These are phyloP conservation scores for Muscicapa striata DNA, from an alignment of 2,797 vertebrate genomes.

Conservation along the genomic window DNA sequence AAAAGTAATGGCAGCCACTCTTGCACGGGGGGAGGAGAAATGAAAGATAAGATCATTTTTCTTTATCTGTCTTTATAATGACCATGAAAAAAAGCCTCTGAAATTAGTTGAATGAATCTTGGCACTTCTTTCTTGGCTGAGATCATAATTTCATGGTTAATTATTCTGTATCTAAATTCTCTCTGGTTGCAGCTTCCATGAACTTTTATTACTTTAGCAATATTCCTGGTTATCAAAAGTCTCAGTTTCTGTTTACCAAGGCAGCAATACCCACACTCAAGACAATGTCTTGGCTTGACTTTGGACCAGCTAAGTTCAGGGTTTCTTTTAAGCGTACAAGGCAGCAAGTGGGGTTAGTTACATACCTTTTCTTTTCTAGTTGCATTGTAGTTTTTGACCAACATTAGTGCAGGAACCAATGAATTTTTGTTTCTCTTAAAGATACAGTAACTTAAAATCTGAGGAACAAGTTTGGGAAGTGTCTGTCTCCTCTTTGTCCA, in stretches of 20 bases:
- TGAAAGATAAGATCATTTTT: constrained; percentile 4
- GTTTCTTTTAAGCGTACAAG: background rate
- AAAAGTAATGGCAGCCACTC: constrained; percentile 3
- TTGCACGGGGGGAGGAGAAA: constrained; percentile 21
- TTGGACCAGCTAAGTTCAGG: background rate
- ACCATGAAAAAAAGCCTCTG: constrained; percentile 17
- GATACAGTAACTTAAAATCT: background rate
- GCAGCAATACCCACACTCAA: background rate
- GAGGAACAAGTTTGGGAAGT: background rate
- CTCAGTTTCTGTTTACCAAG: background rate
- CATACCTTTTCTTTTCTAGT: background rate
- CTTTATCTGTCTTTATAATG: constrained; percentile 35
- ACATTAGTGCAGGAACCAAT: background rate
- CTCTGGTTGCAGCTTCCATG: background rate
- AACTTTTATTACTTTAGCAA: background rate
- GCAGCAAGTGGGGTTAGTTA: background rate
- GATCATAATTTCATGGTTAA: constrained; percentile 48
- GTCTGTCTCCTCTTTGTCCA: rapidly evolving
- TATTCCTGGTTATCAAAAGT: background rate
- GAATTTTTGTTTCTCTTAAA: constrained; percentile 1
- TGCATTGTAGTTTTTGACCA: background rate
- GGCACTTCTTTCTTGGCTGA: constrained; percentile 29
- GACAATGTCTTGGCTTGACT: background rate
- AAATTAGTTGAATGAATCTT: constrained; percentile 53
- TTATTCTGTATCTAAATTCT: constrained; percentile 33